Conservation (phyloP, 2,797 vertebrate species). For the Rhadinocentrus ornatus region DNA sequence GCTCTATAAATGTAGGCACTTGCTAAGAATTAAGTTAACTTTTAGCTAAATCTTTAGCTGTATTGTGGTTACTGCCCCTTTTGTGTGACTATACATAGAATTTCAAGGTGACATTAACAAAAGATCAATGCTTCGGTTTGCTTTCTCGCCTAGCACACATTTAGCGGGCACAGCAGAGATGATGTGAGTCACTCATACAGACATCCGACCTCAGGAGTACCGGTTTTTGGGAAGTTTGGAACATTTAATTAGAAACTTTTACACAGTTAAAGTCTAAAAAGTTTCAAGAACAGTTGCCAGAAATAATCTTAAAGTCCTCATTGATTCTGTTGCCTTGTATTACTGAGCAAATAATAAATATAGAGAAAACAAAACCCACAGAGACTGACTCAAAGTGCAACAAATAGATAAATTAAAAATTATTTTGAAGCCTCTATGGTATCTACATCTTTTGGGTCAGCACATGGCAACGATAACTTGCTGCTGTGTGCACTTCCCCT, state of each 20-base stretch:
- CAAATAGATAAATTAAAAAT: background rate
- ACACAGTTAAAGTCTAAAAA: background rate
- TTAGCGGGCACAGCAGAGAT: slow-evolving; percentile 9
- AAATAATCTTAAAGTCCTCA: background rate
- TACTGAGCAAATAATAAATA: background rate
- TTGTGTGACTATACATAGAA: slow-evolving; percentile 14
- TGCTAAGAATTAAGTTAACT: background rate
- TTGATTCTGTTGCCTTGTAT: background rate
- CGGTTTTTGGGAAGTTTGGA: slow-evolving; percentile 13
- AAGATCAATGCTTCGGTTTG: slow-evolving; percentile 41
- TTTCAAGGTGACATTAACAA: slow-evolving; percentile 49
- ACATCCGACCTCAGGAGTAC: background rate
- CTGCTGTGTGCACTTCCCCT: slow-evolving; percentile 76
- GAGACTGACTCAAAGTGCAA: slow-evolving; percentile 15
- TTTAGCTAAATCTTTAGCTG: slow-evolving; percentile 5
- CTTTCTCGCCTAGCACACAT: background rate
- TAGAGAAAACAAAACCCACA: slow-evolving; percentile 6
- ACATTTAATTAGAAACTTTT: background rate
- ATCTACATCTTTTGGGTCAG: slow-evolving; percentile 63
- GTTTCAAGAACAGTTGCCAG: background rate
- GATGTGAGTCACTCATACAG: slow-evolving; percentile 5
- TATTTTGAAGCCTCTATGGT: slow-evolving; percentile 37
- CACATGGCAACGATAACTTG: slow-evolving; percentile 59
- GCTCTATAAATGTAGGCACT: background rate
- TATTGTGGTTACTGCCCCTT: slow-evolving; percentile 14